Conservation (phyloP, 2,113 vertebrate genomes). For the Bucco capensis region DNA sequence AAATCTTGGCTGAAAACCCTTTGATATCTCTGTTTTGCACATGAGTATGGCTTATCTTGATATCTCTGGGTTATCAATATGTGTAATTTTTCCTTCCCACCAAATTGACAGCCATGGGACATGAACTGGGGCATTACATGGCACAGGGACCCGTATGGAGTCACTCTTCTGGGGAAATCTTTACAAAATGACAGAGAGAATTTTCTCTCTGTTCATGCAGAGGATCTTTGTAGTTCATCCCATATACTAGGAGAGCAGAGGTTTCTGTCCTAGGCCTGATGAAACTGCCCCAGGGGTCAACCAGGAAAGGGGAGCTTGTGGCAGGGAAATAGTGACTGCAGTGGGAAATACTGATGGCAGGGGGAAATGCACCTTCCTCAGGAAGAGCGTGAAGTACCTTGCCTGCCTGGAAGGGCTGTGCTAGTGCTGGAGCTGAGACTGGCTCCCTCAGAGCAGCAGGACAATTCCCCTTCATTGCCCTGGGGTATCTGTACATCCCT, state of each 20-base stretch:
- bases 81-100: background rate
- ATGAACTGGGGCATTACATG: background rate
- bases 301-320: background rate
- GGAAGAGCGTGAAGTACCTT: background rate
- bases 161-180: background rate
- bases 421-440: background rate
- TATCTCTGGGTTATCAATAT: background rate
- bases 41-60: background rate
- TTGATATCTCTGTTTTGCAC: background rate
- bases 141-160: fast-evolving
- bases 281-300: background rate
- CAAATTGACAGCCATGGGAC: background rate
- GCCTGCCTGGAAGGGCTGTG: background rate
- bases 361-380: background rate
- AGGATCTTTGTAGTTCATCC: background rate
- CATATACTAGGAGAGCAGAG: background rate
- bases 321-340: background rate
- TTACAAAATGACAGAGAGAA: background rate
- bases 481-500: background rate
- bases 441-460: fast-evolving
- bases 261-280: background rate
- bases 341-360: background rate
- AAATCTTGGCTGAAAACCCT: background rate
- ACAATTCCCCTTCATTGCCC: background rate
- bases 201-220: background rate